A percentile compares a stretch with the other conserved stretches of the same genome.
Conservation (phyloP, 2,888 invertebrate species). For the Platycnemis pennipes region DNA sequence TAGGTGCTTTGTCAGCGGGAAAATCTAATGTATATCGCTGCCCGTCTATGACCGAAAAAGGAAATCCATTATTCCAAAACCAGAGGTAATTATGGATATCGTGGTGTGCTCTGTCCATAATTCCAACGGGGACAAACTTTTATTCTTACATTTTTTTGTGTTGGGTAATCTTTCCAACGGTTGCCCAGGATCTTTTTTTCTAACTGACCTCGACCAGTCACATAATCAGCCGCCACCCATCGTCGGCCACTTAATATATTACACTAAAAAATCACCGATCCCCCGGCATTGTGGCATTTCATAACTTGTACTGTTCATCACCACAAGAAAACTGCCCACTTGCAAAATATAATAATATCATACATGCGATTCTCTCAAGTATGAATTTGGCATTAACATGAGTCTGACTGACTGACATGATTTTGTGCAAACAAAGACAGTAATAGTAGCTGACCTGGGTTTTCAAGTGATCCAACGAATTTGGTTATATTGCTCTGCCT, state of each 20-base stretch:
- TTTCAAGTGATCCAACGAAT: no score
- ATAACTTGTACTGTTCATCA: background rate
- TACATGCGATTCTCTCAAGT: no score
- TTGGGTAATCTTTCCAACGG: background rate
- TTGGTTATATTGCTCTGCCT: no score
- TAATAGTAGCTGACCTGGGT: no score
- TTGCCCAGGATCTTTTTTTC: background rate
- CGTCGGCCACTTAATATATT: background rate
- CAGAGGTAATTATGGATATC: background rate
- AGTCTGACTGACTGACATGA: no score
- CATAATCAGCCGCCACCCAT: background rate
- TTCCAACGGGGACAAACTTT: background rate
- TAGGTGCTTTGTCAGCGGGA: background rate
- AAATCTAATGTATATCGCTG: background rate
- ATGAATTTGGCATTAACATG: no score
- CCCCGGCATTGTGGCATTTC: background rate
- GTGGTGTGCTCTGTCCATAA: no score
- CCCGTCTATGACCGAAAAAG: background rate
- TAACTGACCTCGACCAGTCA: background rate
- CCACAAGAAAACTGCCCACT: no score
- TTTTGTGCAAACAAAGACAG: no score
- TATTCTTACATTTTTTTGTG: background rate
- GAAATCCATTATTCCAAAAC: background rate
- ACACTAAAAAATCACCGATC: background rate
- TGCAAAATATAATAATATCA: no score